Evolutionary conservation across 2,797 vertebrate genomes (phyloP).

Genomic region (Protosalanx chinensis): DNA sequence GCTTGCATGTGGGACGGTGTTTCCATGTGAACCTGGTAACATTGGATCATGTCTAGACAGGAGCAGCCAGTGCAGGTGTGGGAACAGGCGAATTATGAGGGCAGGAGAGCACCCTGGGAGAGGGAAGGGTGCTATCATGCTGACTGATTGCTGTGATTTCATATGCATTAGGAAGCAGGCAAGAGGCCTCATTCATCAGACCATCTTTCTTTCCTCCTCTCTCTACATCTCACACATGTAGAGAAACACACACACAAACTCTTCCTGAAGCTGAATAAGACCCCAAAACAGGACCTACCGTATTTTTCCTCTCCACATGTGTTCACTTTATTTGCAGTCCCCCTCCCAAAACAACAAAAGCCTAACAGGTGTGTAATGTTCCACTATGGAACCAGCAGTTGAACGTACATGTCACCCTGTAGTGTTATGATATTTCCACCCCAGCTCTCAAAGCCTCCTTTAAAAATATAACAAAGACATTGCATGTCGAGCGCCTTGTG

Average conservation of each 20-base stretch:
- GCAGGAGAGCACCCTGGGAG: conserved; percentile 8
- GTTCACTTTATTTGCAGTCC: conserved; percentile 9
- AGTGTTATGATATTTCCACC: conserved; percentile 18
- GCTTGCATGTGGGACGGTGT: background rate
- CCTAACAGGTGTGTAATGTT: conserved; percentile 27
- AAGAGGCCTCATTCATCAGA: background rate
- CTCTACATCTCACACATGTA: conserved; percentile 8
- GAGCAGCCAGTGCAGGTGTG: conserved; percentile 20
- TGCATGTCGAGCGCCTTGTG: conserved; percentile 51
- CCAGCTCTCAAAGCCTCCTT: conserved; percentile 19
- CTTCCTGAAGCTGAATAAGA: conserved; percentile 3
- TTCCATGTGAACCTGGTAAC: conserved; percentile 17
- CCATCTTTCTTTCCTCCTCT: background rate
- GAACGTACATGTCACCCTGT: background rate
- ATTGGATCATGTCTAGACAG: conserved; percentile 31
- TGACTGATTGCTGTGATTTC: conserved; percentile 9
- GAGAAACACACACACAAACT: background rate
- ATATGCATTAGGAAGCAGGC: conserved; percentile 7
- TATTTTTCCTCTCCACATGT: conserved; percentile 21
- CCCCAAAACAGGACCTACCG: conserved; percentile 18
- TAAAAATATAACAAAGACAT: conserved; percentile 14
- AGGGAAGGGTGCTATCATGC: background rate
- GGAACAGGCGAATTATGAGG: conserved; percentile 22
- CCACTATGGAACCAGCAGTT: background rate
- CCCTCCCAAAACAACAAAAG: too few species aligned